Evolutionary conservation across 2,888 invertebrate genomes (phyloP).

Genomic region (Hirtodrosophila duncani): DNA sequence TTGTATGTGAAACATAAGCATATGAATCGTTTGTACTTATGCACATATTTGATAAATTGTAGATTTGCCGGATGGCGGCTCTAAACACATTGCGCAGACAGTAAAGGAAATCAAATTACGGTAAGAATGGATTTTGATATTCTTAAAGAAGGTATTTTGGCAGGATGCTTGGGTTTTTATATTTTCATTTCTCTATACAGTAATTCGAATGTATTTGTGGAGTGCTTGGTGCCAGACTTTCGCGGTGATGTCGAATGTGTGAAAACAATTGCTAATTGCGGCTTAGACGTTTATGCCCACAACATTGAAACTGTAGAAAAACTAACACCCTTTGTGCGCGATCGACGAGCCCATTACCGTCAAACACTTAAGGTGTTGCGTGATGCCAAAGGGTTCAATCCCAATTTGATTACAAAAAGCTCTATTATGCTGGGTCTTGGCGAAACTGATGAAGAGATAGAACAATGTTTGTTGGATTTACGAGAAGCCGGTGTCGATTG

Average conservation of each 20-base stretch:
- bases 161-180: not conserved
- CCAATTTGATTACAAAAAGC: conserved; percentile 94
- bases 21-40: not conserved
- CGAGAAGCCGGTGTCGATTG: conserved; percentile 92
- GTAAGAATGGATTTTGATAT: conserved; percentile 63
- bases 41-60: conserved; percentile 31
- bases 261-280: conserved; percentile 86
- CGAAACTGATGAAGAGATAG: conserved; percentile 91
- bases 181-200: conserved; percentile 71
- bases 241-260: conserved; percentile 88
- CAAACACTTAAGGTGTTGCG: conserved; percentile 92
- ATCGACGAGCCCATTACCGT: conserved; percentile 93
- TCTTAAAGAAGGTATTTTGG: too few relatives aligned
- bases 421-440: conserved; percentile 98
- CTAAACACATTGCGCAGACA: conserved; percentile 95
- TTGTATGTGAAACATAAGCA: conserved; percentile 3
- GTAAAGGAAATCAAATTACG: conserved; percentile 90
- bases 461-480: conserved; percentile 92
- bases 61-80: conserved; percentile 97
- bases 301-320: conserved; percentile 98
- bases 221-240: conserved; percentile 98
- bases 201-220: conserved; percentile 92
- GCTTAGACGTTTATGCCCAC: conserved; percentile 98
- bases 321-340: conserved; percentile 94
- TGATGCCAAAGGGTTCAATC: conserved; percentile 88